Evolutionary conservation across 2,797 vertebrate genomes (phyloP), one percentile per base, ranked within the genome.

Genomic region (Emydoidea blandingii): DNA sequence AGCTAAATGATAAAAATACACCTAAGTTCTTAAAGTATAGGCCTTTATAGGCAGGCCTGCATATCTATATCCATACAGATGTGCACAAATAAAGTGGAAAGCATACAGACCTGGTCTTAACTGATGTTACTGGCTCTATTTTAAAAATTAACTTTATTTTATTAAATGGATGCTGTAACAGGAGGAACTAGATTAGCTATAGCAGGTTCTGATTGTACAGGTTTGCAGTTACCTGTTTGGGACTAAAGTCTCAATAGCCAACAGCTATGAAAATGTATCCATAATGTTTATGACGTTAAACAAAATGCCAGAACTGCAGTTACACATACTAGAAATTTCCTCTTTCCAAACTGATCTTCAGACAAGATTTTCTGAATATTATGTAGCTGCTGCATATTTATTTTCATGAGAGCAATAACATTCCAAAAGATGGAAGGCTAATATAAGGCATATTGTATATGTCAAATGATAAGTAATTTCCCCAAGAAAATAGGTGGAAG

Each of bases 161-260:
- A 62, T 62, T 34, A 62, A 62, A 62, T 59, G 57, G 57, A 59
- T 62, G 29, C 12, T 16, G 27, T 15, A 29, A 57, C 56, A 57
- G 56, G 57, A 34, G 57, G 57, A 62, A 62, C 29, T 62, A 31
- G 57, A 34, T 62, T 29, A 57, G 56, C 27, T 57, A 57, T 12
- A 57, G 56, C 57, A 62, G 57, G 29, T 62, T 62, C 57, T 62
- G 29, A 15, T 7, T 62, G 57, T 62, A 31, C 6, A 62, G 29
- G 56, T 62, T 59, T 59, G 57, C 29, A 29, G 57, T 59, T 29
- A 59, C 27, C 57, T 31, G 27, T 80, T 82, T 89, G n/a, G 65
- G 18, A n/a, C 18, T 1, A 50, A 19, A 19, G 0, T 0, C 5
- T 85, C 8, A 59, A 34, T 74, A 53, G 54, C 1, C 0, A 50